Base-by-base conservation (phyloP, 2,113 vertebrate species). In the Coryphaenoides rupestris region DNA sequence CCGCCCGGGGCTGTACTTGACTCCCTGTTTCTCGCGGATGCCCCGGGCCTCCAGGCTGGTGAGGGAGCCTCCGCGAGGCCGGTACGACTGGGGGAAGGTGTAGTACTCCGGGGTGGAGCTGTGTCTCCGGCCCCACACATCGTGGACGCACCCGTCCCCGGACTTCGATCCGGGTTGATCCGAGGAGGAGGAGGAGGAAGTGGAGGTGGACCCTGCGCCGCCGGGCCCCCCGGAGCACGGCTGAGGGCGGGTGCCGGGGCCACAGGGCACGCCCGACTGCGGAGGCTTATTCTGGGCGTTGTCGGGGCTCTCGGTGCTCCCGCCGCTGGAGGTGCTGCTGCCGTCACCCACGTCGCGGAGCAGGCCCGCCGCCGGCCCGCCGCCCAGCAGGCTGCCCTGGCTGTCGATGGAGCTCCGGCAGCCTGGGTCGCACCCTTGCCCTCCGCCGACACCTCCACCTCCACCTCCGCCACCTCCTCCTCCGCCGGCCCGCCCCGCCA, bases 301-400 rank as follows among this genome's bases (percentile, higher is more conserved):
- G 68, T 98, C 96, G 0, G 96, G 94, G 76, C 93, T 95, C 76
- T 95, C 94, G 0, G 94, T 96, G 81, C 96, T 97, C 26, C 96
- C 96, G 0, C 92, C 89, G 23, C 96, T 98, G 49, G 96, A 98
- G 28, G 94, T 95, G 72, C 96, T 98, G 65, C 95, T 98, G 28
- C 96, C 96, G 1, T 98, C 96, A 0, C 96, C 96, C 0, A 96
- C 93, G 1, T 98, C 96, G 40, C 96, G 87, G 54, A 94, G 82
- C 14, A 92, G 88, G 17, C 90, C 87, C 0, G 93, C 68, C 0
- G 80, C 86, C 0, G 92, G 70, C 0, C 75, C 77, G 0, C 87
- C 81, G 0, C 85, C 72, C 47, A 93, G 80, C 63, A 93, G 87
- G 79, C 95, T 96, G 82, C 89, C 91, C 74, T 96, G 95, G 78